Evolutionary conservation across 1,140 invertebrate species (phyloP).

Genomic region (Bacillus rossius): DNA sequence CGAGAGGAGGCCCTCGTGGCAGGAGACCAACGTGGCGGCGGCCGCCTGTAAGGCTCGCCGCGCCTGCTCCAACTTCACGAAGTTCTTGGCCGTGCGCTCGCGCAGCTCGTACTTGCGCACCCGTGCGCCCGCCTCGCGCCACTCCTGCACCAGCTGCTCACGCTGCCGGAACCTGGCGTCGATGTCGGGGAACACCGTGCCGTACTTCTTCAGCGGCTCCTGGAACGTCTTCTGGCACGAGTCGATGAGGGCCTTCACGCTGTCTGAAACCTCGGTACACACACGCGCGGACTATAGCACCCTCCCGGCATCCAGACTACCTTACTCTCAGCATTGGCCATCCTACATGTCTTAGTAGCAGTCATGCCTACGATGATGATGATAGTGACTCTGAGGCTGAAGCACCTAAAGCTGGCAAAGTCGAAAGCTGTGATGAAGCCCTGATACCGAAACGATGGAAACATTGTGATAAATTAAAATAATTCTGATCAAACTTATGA

Average conservation of each 20-base stretch:
- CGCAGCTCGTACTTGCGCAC: constrained; percentile 42
- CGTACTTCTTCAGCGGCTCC: constrained; percentile 43
- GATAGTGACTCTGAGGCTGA: too few relatives aligned
- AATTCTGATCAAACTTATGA: too few relatives aligned
- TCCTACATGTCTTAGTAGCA: too few relatives aligned
- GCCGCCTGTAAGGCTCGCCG: constrained; percentile 31
- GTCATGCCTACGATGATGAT: too few relatives aligned
- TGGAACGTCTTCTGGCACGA: constrained; percentile 38
- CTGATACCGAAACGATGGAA: too few relatives aligned
- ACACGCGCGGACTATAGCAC: constrained; percentile 18
- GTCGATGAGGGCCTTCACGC: constrained; percentile 32
- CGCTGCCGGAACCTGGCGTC: constrained; percentile 35
- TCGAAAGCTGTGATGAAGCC: too few relatives aligned
- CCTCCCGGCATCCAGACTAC: neutral
- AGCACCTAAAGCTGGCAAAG: too few relatives aligned
- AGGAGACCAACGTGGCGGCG: constrained; percentile 37
- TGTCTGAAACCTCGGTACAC: constrained; percentile 30
- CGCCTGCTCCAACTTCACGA: constrained; percentile 41
- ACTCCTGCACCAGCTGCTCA: constrained; percentile 39
- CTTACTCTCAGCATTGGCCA: too few relatives aligned
- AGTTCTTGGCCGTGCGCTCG: constrained; percentile 39
- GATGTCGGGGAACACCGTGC: constrained; percentile 37
- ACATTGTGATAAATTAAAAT: too few relatives aligned
- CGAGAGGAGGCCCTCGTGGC: constrained; percentile 34
- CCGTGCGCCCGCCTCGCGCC: constrained; percentile 33